Percentiles rank a stretch among this genome's conserved stretches.
Conservation (phyloP, 2,797 vertebrate species). For the Okamejei kenojei region DNA sequence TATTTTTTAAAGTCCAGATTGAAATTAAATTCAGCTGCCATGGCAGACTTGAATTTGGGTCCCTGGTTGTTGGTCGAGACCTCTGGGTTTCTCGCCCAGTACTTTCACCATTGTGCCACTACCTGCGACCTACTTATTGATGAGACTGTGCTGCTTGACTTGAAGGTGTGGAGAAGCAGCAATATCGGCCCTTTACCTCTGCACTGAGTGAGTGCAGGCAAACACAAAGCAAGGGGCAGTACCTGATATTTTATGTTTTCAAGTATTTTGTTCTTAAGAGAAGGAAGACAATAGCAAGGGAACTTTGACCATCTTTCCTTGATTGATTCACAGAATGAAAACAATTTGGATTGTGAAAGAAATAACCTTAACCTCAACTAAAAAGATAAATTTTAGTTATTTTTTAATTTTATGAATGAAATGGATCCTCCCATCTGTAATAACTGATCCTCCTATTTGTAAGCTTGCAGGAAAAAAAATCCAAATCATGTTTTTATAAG, state of each 20-base stretch:
- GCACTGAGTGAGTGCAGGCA: too few relatives aligned
- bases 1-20: background rate
- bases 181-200: too few relatives aligned
- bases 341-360: background rate
- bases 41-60: background rate
- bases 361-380: background rate
- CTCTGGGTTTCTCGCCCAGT: background rate
- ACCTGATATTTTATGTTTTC: too few relatives aligned
- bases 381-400: background rate
- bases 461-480: background rate
- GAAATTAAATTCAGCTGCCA: background rate
- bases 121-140: too few relatives aligned
- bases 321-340: background rate
- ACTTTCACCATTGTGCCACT: background rate
- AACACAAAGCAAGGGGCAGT: too few relatives aligned
- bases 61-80: background rate
- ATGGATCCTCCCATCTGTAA: background rate
- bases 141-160: too few relatives aligned
- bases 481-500: background rate
- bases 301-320: too few relatives aligned
- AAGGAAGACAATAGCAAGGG: too few relatives aligned
- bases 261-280: too few relatives aligned
- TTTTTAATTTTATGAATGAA: background rate
- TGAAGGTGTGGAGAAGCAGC: too few relatives aligned
- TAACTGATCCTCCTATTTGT: background rate